phyloP scores from a whole-genome alignment of 2,113 vertebrate genomes.

The Entomyzon cyanotis region DNA sequence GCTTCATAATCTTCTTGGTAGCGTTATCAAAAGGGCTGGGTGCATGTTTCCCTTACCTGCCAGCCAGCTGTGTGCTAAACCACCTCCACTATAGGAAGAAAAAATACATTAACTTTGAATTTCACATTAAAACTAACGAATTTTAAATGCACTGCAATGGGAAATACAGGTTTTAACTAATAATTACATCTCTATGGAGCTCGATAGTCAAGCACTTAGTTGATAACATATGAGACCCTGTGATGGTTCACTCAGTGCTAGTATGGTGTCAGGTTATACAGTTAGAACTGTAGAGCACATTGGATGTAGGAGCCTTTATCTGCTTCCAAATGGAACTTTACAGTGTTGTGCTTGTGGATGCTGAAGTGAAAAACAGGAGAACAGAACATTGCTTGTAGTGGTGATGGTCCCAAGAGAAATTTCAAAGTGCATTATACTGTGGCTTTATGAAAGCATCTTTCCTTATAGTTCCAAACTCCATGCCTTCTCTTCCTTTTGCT shows the following conservation, averaged over 20 bases:
- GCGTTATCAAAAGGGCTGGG: not conserved
- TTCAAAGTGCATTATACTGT: not conserved
- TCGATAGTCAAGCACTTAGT: not conserved
- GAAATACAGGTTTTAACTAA: not conserved
- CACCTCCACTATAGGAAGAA: not conserved
- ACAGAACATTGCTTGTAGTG: not conserved
- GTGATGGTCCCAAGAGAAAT: not conserved
- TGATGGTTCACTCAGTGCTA: not conserved
- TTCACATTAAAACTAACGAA: not conserved
- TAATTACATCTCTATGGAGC: not conserved
- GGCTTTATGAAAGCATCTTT: not conserved
- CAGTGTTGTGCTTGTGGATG: not conserved
- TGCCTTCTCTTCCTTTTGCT: not conserved
- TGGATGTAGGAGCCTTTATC: not conserved
- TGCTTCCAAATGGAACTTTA: not conserved
- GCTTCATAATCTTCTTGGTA: not conserved
- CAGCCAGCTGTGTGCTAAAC: not conserved
- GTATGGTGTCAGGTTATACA: not conserved
- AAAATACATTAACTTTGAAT: not conserved
- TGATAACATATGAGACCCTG: not conserved
- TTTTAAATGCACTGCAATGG: not conserved
- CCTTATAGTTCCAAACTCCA: rapidly evolving
- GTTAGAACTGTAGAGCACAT: not conserved
- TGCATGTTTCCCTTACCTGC: not conserved
- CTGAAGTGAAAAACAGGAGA: not conserved